Evolutionary conservation across 2,888 invertebrate species (phyloP).

Genomic region (Hemistola chrysoprasaria): DNA sequence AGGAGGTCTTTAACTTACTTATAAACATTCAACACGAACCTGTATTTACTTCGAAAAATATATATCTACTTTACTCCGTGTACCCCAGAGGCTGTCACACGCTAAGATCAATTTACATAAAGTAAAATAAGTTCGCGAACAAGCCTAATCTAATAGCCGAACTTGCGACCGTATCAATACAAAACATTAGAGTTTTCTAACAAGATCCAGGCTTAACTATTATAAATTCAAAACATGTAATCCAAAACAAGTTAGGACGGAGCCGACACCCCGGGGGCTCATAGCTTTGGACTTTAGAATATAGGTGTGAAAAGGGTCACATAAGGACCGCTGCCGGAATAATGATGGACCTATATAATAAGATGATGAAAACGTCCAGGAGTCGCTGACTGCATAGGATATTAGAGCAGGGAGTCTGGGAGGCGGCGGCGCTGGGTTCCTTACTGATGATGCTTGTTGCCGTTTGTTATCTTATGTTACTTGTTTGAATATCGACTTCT

Average conservation of each 20-base stretch:
- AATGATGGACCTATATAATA: constrained; percentile 22
- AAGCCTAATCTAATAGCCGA: constrained; percentile 11
- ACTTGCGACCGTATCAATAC: constrained; percentile 15
- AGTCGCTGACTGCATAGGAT: constrained; percentile 8
- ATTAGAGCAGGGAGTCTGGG: constrained; percentile 9
- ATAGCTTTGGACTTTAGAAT: constrained; percentile 20
- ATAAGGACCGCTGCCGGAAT: constrained; percentile 18
- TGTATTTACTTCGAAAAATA: too few relatives aligned
- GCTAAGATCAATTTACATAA: constrained; percentile 8
- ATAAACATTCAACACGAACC: too few relatives aligned
- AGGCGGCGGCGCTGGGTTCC: too few relatives aligned
- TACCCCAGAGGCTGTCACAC: not conserved
- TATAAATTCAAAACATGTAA: constrained; percentile 32
- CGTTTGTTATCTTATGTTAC: too few relatives aligned
- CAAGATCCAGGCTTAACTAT: constrained; percentile 19
- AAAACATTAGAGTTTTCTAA: constrained; percentile 21
- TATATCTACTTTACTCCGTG: not conserved
- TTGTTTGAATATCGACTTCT: too few relatives aligned
- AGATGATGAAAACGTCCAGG: constrained; percentile 17
- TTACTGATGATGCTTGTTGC: too few relatives aligned
- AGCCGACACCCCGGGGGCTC: constrained; percentile 11
- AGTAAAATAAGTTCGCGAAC: constrained; percentile 10
- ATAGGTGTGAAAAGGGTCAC: constrained; percentile 29
- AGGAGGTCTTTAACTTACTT: too few relatives aligned
- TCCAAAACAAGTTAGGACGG: constrained; percentile 29